Evolutionary conservation across 2,113 vertebrate species (phyloP).

Genomic region (Isurus oxyrinchus): DNA sequence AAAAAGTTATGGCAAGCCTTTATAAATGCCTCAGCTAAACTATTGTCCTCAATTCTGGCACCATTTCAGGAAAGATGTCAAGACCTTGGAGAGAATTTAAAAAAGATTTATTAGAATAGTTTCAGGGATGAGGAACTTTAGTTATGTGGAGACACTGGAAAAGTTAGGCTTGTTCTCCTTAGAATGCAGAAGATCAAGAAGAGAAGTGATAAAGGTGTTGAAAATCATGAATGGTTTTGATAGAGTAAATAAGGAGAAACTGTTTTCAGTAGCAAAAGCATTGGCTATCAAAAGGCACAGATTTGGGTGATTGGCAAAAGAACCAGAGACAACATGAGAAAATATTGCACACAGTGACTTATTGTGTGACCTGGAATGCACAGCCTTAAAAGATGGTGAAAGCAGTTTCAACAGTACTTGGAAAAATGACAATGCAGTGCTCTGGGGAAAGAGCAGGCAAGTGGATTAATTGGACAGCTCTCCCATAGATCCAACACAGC

Average conservation of each 20-base stretch:
- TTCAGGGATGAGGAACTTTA: not conserved
- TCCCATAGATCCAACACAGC: not conserved
- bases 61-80: not conserved
- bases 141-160: not conserved
- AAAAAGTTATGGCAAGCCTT: not conserved
- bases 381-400: not conserved
- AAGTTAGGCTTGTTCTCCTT: not conserved
- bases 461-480: not conserved
- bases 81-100: not conserved
- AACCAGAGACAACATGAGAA: not conserved
- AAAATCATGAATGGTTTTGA: not conserved
- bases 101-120: not conserved
- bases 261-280: not conserved
- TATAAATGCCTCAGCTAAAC: no score
- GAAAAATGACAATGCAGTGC: not conserved
- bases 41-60: not conserved
- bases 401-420: not conserved
- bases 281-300: not conserved
- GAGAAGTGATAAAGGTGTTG: not conserved
- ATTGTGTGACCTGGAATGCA: not conserved
- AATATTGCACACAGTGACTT: not conserved
- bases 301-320: not conserved
- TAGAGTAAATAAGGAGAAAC: not conserved
- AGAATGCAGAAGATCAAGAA: not conserved
- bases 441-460: not conserved